Evolutionary conservation across 2,113 vertebrate genomes (phyloP).

Genomic region (Malaclemys terrapin): DNA sequence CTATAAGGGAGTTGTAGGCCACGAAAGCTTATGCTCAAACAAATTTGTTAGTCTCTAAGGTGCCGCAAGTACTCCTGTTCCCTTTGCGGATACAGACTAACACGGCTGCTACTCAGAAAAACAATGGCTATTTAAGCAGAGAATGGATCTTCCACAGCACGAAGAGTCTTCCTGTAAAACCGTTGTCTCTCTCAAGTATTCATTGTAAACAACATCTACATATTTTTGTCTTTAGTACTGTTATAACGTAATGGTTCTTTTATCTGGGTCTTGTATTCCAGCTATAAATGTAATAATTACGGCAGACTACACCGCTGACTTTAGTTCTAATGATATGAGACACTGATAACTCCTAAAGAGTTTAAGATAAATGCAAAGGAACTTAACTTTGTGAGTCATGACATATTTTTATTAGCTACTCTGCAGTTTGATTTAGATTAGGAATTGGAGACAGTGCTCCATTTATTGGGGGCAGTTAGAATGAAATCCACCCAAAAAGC

Average conservation of each 20-base stretch:
- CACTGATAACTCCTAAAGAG: conserved; percentile 60
- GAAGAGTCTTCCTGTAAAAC: conserved; percentile 7
- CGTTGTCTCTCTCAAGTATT: background rate
- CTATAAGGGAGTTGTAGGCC: too few species aligned
- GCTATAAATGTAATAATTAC: conserved; percentile 57
- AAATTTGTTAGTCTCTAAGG: too few species aligned
- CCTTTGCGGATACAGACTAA: too few species aligned
- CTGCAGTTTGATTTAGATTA: conserved; percentile 40
- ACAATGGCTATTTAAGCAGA: fast-evolving
- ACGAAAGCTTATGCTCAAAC: too few species aligned
- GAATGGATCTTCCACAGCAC: background rate
- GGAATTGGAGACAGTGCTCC: conserved; percentile 23
- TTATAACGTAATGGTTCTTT: conserved; percentile 50
- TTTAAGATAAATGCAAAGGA: conserved; percentile 68
- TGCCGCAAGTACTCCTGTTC: too few species aligned
- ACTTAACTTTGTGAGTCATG: conserved; percentile 67
- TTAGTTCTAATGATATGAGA: conserved; percentile 65
- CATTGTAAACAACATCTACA: conserved; percentile 42
- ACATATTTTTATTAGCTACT: conserved; percentile 63
- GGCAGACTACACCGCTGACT: conserved; percentile 13
- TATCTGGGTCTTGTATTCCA: conserved; percentile 38
- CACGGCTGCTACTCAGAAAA: too few species aligned
- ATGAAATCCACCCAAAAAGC: background rate
- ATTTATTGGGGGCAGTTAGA: background rate
- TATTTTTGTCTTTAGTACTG: background rate